These are phyloP conservation scores for Phenganax subtilis DNA, from an alignment of 92 coral and sea anemone genomes.

Conservation along the genomic window DNA sequence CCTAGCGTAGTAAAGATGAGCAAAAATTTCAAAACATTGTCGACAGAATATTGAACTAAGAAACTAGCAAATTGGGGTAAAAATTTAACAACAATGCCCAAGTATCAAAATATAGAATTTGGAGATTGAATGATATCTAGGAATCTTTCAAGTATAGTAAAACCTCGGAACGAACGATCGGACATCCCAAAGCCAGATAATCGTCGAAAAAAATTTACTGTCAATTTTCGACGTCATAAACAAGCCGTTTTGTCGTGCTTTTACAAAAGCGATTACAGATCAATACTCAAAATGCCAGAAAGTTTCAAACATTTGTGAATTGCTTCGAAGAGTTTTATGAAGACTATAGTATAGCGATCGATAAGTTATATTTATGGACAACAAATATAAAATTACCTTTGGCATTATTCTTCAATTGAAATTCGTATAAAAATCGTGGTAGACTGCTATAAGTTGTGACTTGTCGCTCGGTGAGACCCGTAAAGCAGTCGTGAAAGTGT, in stretches of 20 bases:
- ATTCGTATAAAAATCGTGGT: not conserved
- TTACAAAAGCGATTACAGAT: not conserved
- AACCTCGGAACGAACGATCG: not conserved
- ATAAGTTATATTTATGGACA: not conserved
- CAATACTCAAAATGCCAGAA: not conserved
- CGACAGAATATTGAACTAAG: not conserved
- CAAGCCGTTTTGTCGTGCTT: not conserved
- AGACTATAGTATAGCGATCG: not conserved
- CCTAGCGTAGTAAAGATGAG: constrained; percentile 5
- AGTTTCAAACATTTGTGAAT: not conserved
- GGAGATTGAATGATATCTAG: not conserved
- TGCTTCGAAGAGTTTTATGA: not conserved
- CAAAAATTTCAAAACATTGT: constrained; percentile 6
- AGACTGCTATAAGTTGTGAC: not conserved
- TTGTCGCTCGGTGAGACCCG: not conserved
- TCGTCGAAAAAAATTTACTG: constrained; percentile 5
- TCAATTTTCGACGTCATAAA: constrained; percentile 6
- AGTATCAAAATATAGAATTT: not conserved
- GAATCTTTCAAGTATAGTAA: not conserved
- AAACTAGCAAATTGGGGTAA: constrained; percentile 4
- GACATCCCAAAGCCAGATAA: constrained; percentile 32
- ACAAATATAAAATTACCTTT: constrained; percentile 8
- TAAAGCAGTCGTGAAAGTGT: not conserved
- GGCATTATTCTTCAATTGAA: not conserved
- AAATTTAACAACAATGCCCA: constrained; percentile 18